These are phyloP conservation scores for Atta cephalotes DNA, from an alignment of 1,140 invertebrate genomes.

Conservation along the genomic window DNA sequence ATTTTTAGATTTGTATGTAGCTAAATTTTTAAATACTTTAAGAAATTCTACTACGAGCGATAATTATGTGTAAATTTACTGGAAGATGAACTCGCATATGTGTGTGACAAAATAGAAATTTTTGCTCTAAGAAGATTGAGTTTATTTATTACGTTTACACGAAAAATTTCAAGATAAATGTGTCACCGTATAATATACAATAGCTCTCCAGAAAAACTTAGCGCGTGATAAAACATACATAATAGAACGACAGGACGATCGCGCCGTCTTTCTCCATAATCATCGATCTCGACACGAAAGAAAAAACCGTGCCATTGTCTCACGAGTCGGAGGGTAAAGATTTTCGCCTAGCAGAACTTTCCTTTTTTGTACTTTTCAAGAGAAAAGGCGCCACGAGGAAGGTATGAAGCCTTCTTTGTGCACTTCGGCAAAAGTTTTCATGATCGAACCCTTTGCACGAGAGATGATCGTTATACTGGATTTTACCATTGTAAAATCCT, in stretches of 20 bases:
- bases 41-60: background rate
- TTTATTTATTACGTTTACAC: slow-evolving; percentile 36
- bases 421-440: slow-evolving; percentile 45
- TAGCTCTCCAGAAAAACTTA: slow-evolving; percentile 39
- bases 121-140: background rate
- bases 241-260: slow-evolving; percentile 45
- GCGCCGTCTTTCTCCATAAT: slow-evolving; percentile 44
- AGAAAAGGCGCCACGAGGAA: slow-evolving; percentile 8
- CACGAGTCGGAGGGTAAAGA: slow-evolving; percentile 53
- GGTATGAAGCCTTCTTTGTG: slow-evolving; percentile 22
- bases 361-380: slow-evolving; percentile 41
- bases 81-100: background rate
- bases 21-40: no score
- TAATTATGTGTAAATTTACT: slow-evolving; percentile 7
- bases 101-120: background rate
- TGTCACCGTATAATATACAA: slow-evolving; percentile 12
- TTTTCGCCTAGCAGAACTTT: slow-evolving; percentile 46
- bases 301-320: slow-evolving; percentile 54
- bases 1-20: no score
- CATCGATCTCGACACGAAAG: slow-evolving; percentile 46
- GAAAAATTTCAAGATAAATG: slow-evolving; percentile 36
- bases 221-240: slow-evolving; percentile 45
- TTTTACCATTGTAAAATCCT: slow-evolving; percentile 52
- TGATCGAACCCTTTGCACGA: slow-evolving; percentile 52
- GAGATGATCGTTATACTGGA: slow-evolving; percentile 40